Conservation (phyloP, 2,888 invertebrate genomes). For the Dryomyza anilis region DNA sequence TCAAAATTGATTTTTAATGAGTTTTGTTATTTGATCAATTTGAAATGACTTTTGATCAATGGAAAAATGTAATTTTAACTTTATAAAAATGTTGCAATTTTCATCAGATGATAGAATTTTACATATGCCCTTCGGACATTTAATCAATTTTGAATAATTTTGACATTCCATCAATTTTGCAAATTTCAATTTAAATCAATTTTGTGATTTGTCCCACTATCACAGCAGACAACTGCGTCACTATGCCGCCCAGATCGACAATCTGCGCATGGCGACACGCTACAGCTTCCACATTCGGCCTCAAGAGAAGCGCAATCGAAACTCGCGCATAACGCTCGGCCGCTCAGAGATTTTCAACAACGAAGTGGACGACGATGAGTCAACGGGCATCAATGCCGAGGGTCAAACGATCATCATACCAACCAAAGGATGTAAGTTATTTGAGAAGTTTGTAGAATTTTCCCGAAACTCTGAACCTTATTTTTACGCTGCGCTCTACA, state of each 20-base stretch:
- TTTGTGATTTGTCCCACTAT: neutral
- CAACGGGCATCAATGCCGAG: constrained; percentile 63
- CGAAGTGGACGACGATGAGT: constrained; percentile 56
- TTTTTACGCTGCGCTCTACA: too few species aligned
- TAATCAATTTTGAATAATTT: too few species aligned
- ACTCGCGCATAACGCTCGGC: constrained; percentile 58
- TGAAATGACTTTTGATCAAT: too few species aligned
- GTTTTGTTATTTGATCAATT: too few species aligned
- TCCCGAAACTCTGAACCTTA: constrained; percentile 63
- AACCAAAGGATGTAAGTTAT: constrained; percentile 80
- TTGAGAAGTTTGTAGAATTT: constrained; percentile 67
- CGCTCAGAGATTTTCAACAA: constrained; percentile 60
- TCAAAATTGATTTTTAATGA: too few species aligned
- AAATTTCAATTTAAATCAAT: too few species aligned
- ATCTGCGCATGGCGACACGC: constrained; percentile 80
- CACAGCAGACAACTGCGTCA: constrained; percentile 52
- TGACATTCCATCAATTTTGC: too few species aligned
- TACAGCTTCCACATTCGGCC: constrained; percentile 79
- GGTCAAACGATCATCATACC: constrained; percentile 75
- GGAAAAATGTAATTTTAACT: too few species aligned
- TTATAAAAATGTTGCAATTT: too few species aligned
- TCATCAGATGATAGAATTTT: too few species aligned
- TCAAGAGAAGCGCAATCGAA: constrained; percentile 62
- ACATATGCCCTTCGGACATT: too few species aligned
- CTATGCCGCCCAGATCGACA: constrained; percentile 69